Conservation (phyloP, 1,140 invertebrate species). For the Anoplophora glabripennis region DNA sequence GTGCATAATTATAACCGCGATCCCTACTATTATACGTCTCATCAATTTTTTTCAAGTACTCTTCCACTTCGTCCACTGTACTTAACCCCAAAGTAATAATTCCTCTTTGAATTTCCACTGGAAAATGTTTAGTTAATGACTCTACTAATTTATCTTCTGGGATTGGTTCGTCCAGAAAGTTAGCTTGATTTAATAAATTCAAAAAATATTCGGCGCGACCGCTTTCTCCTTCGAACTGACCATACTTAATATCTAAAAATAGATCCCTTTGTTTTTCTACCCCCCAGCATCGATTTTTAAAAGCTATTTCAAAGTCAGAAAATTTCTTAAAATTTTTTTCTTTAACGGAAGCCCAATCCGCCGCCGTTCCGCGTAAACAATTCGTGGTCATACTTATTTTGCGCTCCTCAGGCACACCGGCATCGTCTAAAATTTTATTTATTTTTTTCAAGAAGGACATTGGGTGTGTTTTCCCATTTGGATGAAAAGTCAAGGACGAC, state of each 20-base stretch:
- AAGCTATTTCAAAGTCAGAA: not conserved
- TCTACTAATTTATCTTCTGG: too few relatives aligned
- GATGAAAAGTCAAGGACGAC: too few relatives aligned
- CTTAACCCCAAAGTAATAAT: not conserved
- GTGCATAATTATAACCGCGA: not conserved
- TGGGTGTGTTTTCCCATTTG: too few relatives aligned
- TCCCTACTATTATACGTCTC: conserved; percentile 1
- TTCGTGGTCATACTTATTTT: too few relatives aligned
- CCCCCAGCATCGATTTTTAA: not conserved
- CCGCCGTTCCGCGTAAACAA: too few relatives aligned
- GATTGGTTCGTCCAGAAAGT: too few relatives aligned
- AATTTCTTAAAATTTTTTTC: not conserved
- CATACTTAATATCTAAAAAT: not conserved
- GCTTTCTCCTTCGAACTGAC: not conserved
- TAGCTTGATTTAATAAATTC: too few relatives aligned
- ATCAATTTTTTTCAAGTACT: conserved; percentile 2
- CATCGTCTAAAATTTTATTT: too few relatives aligned
- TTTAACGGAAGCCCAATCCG: not conserved
- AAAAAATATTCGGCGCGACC: not conserved
- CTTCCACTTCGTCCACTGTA: conserved; percentile 4
- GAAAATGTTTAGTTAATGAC: not conserved
- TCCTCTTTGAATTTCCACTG: conserved; percentile 4
- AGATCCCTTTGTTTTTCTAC: not conserved
- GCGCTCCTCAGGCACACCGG: too few relatives aligned
- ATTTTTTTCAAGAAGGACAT: too few relatives aligned